Conservation (phyloP, 2,797 vertebrate species). For the Spondyliosoma cantharus region DNA sequence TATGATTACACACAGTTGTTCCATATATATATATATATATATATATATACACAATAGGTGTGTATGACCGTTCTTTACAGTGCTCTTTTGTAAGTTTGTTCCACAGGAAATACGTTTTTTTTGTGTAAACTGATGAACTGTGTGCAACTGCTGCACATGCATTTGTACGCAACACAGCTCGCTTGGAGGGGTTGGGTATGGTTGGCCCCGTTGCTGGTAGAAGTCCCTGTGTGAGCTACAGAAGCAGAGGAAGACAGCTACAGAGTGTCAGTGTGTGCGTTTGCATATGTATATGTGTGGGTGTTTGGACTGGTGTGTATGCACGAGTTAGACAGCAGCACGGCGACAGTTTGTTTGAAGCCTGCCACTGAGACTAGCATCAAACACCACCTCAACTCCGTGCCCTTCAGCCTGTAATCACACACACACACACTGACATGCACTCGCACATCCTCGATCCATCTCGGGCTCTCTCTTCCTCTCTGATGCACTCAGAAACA, state of each 20-base stretch:
- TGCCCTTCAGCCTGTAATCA: conserved; percentile 59
- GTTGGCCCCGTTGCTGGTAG: conserved; percentile 8
- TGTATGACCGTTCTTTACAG: conserved; percentile 11
- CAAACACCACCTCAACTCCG: conserved; percentile 61
- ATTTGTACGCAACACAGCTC: not conserved
- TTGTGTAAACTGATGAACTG: conserved; percentile 15
- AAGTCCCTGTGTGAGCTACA: conserved; percentile 37
- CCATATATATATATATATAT: conserved; percentile 9
- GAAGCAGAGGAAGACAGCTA: conserved; percentile 22
- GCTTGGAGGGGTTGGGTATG: conserved; percentile 28
- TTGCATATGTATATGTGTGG: not conserved
- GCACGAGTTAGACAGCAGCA: conserved; percentile 43
- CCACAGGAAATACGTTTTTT: conserved; percentile 21
- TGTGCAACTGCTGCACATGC: not conserved
- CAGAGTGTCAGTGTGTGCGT: conserved; percentile 11
- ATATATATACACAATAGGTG: not conserved
- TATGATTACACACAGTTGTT: conserved; percentile 10
- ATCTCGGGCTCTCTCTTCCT: conserved; percentile 40
- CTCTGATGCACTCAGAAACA: conserved; percentile 30
- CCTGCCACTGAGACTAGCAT: conserved; percentile 65
- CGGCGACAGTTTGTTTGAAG: conserved; percentile 69
- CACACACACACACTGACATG: conserved; percentile 25
- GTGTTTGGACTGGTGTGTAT: conserved; percentile 18
- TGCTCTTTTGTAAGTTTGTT: conserved; percentile 21
- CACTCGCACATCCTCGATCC: conserved; percentile 13